Evolutionary conservation across 2,113 vertebrate genomes (phyloP), one percentile per base, ranked within the genome.

Genomic region (Ancistrus triradiatus): DNA sequence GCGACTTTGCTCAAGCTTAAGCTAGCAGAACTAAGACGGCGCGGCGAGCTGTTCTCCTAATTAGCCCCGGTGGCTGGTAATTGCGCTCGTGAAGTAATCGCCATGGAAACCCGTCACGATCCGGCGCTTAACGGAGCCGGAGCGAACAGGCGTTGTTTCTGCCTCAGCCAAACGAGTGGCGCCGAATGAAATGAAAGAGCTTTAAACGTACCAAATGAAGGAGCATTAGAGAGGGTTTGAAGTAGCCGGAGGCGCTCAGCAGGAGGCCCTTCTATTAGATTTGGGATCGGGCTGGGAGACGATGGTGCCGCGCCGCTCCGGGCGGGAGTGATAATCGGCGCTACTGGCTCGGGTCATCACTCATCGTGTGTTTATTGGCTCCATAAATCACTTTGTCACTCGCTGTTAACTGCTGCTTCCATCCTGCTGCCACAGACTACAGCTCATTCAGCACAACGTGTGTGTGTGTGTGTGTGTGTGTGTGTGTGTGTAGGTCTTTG

Each of bases 341-440:
- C 10, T 33, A 59, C 53, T 44, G 35, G 31, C 47, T 48, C 44
- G 35, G 62, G 43, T 63, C 50, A 68, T 48, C 52, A 33, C 58
- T 68, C 55, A 46, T 51, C 37, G 33, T 25, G 55, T 35, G 25
- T 67, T 67, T 72, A 72, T 72, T 68, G 59, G 46, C 52, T 35
- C 48, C 22, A 35, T 72, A 68, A 72, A 68, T 72, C 70, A 72
- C 9, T 37, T 35, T 58, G 63, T 68, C 70, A 18, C 42, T 58
- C 35, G 33, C 37, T 24, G 25, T 68, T 63, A 66, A 60, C 31
- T 22, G 10, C 13, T 0, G 47, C 18, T 24, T 72, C 56, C 46
- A 72, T 72, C 70, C 48, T 31, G 19, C 46, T 27, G 24, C 37
- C 43, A 60, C 38, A 6, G 15, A 35, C 38, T 37, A 48, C 46